Percentiles rank a stretch among this genome's conserved stretches.
Conservation (phyloP, 1,140 invertebrate species). For the Eupeodes corollae region DNA sequence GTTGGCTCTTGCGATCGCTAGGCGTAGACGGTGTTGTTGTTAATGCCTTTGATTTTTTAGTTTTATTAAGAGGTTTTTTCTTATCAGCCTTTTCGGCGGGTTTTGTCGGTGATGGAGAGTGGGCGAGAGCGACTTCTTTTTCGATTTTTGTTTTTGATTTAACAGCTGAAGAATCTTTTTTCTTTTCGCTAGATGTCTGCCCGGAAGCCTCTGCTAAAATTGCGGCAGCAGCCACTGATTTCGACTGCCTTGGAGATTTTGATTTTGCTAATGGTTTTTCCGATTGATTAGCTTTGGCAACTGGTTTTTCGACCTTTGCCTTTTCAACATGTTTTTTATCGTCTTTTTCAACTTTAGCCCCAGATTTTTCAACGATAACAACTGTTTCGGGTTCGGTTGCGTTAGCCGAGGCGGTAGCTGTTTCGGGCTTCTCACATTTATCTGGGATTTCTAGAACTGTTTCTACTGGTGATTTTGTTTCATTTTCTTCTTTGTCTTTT, state of each 20-base stretch:
- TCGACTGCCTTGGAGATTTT: not conserved
- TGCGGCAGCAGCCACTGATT: not conserved
- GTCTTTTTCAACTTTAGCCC: not conserved
- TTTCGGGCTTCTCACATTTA: not conserved
- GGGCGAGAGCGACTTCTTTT: not conserved
- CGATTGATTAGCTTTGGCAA: not conserved
- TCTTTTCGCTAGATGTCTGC: not conserved
- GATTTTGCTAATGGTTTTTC: not conserved
- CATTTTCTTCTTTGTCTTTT: no score
- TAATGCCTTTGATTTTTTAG: not conserved
- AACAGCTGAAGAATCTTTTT: not conserved
- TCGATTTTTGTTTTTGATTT: not conserved
- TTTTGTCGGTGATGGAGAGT: not conserved
- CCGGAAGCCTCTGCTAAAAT: not conserved
- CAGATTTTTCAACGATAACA: not conserved
- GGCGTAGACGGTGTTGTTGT: constrained; percentile 1
- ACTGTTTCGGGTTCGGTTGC: not conserved
- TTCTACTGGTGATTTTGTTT: no score
- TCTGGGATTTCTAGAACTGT: no score
- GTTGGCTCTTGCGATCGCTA: constrained; percentile 7
- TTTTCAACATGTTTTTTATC: not conserved
- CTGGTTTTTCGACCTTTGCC: not conserved
- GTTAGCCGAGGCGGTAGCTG: not conserved
- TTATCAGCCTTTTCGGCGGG: constrained; percentile 1
- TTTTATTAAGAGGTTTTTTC: not conserved